These are phyloP conservation scores for Egretta garzetta DNA, from an alignment of 2,113 vertebrate genomes.

Conservation along the genomic window DNA sequence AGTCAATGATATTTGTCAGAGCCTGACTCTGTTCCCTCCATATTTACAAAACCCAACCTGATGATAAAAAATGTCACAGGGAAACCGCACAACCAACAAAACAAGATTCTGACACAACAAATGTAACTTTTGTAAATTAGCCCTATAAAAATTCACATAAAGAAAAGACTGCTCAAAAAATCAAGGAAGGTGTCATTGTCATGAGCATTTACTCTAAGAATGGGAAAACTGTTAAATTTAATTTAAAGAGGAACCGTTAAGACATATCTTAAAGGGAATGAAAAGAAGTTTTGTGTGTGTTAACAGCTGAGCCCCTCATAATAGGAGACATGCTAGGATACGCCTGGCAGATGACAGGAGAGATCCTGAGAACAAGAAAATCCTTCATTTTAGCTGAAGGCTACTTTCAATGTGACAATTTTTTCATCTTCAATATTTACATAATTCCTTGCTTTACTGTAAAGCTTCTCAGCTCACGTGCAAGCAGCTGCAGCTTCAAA, in stretches of 20 bases:
- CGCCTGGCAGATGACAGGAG: background rate
- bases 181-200: background rate
- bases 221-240: background rate
- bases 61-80: background rate
- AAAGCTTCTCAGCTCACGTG: background rate
- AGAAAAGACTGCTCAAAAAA: background rate
- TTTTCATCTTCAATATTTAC: background rate
- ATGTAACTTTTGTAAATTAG: background rate
- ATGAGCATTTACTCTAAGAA: background rate
- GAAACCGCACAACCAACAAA: background rate
- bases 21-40: background rate
- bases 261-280: background rate
- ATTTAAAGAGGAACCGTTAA: background rate
- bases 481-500: background rate
- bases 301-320: background rate
- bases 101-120: background rate
- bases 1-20: background rate
- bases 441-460: background rate
- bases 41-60: background rate
- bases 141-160: background rate
- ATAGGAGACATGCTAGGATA: background rate
- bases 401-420: background rate
- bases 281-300: constrained; percentile 24
- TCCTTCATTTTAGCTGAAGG: constrained; percentile 4
- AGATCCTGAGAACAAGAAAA: background rate